These are phyloP conservation scores for Fukomys damarensis DNA, from an alignment of 2,113 vertebrate genomes.

Conservation along the genomic window DNA sequence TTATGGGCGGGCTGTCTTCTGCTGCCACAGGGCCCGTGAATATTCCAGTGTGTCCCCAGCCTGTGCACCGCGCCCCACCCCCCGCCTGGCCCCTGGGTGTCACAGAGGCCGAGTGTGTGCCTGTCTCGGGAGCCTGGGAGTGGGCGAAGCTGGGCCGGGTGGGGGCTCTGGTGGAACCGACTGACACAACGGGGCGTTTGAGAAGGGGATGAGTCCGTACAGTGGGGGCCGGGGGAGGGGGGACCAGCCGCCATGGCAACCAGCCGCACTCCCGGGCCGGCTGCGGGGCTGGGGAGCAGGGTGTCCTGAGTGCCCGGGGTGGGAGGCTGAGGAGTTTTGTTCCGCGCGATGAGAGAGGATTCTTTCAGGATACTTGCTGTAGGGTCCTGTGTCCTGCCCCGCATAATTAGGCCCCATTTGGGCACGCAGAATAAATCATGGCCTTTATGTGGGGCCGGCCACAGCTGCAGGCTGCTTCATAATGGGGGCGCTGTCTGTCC, in stretches of 20 bases:
- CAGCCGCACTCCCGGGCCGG: constrained; percentile 65
- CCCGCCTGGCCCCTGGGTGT: constrained; percentile 44
- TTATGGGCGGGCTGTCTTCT: constrained; percentile 70
- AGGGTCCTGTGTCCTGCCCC: constrained; percentile 86
- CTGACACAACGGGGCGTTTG: constrained; percentile 87
- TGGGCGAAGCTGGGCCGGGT: constrained; percentile 54
- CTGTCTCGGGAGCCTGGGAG: constrained; percentile 78
- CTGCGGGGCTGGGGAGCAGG: neutral
- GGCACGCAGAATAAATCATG: constrained; percentile 83
- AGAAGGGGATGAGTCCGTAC: constrained; percentile 84
- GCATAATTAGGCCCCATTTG: constrained; percentile 85
- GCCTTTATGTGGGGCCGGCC: constrained; percentile 85
- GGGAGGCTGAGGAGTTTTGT: constrained; percentile 80
- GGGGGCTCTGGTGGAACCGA: constrained; percentile 74
- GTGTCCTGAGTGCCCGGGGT: constrained; percentile 70
- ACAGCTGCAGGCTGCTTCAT: constrained; percentile 87
- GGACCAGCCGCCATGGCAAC: constrained; percentile 91
- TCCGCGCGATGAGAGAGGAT: constrained; percentile 81
- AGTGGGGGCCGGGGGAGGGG: constrained; percentile 74
- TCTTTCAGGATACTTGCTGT: constrained; percentile 86
- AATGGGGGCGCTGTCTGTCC: constrained; percentile 87
- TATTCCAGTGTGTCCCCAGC: constrained; percentile 83
- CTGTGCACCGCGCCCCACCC: neutral
- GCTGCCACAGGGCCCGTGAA: constrained; percentile 76
- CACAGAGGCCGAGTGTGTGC: constrained; percentile 81